These are phyloP conservation scores for Furcifer pardalis DNA, from an alignment of 2,797 vertebrate genomes.

Conservation along the genomic window DNA sequence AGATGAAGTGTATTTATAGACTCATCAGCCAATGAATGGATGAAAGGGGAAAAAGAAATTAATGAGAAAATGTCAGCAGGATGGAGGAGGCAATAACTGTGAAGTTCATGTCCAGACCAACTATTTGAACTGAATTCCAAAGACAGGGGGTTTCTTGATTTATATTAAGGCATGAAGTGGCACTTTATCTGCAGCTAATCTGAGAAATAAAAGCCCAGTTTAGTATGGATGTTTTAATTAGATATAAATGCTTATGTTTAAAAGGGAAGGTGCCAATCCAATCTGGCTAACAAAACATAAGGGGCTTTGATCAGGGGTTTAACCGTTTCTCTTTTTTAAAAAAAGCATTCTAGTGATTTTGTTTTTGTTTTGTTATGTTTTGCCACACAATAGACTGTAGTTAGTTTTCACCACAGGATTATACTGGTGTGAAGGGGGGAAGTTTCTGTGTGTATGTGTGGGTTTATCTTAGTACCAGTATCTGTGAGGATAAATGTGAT, in stretches of 20 bases:
- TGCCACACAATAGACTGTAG: not conserved
- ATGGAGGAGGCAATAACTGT: conserved; percentile 66
- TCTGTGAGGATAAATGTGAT: not conserved
- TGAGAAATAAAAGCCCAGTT: conserved; percentile 53
- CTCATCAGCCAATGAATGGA: conserved; percentile 78
- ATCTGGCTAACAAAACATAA: conserved; percentile 51
- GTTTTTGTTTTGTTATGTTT: not conserved
- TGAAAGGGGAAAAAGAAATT: conserved; percentile 77
- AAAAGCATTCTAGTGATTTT: not conserved
- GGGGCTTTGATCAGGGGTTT: conserved; percentile 65
- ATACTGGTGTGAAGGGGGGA: conserved; percentile 1
- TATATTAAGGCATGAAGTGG: conserved; percentile 55
- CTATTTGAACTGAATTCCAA: conserved; percentile 72
- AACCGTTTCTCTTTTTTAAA: conserved; percentile 39
- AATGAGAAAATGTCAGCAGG: conserved; percentile 76
- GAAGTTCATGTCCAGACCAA: conserved; percentile 75
- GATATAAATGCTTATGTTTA: conserved; percentile 30
- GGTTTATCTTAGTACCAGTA: not conserved
- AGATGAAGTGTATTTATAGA: conserved; percentile 80
- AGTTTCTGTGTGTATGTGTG: not conserved
- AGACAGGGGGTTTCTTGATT: conserved; percentile 68
- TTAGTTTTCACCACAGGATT: conserved; percentile 5
- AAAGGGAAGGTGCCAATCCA: conserved; percentile 47
- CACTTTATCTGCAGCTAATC: conserved; percentile 61
- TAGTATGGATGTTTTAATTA: not conserved